phyloP scores from a whole-genome alignment of 2,797 vertebrate genomes.

The Enteromius anoplus region DNA sequence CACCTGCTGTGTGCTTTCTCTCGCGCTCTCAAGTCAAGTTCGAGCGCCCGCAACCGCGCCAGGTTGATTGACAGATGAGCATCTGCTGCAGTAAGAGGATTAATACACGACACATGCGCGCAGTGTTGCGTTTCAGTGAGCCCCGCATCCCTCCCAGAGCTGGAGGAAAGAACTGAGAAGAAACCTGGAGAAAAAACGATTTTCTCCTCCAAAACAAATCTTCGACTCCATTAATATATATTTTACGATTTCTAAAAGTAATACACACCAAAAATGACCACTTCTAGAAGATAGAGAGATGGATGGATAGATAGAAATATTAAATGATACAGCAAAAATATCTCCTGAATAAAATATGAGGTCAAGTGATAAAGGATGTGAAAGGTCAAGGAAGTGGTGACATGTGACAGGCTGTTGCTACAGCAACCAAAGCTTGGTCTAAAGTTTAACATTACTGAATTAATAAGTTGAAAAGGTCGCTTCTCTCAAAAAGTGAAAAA shows the following conservation, averaged over 20 bases:
- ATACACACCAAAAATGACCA: background rate
- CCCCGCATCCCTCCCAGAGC: conserved; percentile 15
- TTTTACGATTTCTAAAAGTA: background rate
- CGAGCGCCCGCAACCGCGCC: conserved; percentile 53
- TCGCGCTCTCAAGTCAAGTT: conserved; percentile 30
- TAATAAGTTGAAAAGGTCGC: background rate
- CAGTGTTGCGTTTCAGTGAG: conserved; percentile 60
- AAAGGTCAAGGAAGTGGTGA: conserved; percentile 25
- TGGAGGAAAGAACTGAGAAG: background rate
- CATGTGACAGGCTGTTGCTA: conserved; percentile 26
- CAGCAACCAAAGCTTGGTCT: conserved; percentile 30
- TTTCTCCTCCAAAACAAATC: background rate
- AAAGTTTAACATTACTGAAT: background rate
- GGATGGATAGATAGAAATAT: background rate
- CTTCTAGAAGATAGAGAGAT: background rate
- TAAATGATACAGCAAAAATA: background rate
- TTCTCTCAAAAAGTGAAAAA: background rate
- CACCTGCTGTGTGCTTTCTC: conserved; percentile 47
- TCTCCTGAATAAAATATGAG: conserved; percentile 47
- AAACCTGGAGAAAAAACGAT: background rate
- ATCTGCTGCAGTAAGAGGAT: conserved; percentile 72
- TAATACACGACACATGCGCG: conserved; percentile 63
- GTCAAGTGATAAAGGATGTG: conserved; percentile 52
- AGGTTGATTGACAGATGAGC: conserved; percentile 65
- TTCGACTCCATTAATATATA: background rate